phyloP scores from a whole-genome alignment of 2,797 vertebrate species.

The Propithecus perrieri region DNA sequence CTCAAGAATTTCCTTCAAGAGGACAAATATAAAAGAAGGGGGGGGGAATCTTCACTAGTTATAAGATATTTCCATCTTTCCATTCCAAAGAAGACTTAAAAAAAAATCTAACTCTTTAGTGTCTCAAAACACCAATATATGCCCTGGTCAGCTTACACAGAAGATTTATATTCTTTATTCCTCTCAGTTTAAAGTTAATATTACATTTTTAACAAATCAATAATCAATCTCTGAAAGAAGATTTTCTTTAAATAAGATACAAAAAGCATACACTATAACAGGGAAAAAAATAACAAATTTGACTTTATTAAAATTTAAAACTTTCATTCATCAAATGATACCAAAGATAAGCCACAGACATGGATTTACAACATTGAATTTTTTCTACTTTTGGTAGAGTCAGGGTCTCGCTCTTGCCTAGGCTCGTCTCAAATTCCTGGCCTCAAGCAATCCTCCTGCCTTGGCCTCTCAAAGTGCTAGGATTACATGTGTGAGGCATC shows the following conservation, averaged over 20 bases:
- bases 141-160: not conserved
- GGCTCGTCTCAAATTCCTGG: no score
- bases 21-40: slow-evolving; percentile 1
- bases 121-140: not conserved
- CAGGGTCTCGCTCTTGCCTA: no score
- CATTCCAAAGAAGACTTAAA: not conserved
- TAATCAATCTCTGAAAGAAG: not conserved
- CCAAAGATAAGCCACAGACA: not conserved
- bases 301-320: slow-evolving; percentile 29
- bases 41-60: not conserved
- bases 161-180: not conserved
- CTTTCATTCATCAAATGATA: slow-evolving; percentile 17
- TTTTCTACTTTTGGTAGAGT: no score
- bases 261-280: not conserved
- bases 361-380: no score
- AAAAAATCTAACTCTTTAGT: not conserved
- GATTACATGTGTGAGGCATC: no score
- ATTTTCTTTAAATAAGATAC: not conserved
- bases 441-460: no score
- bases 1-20: not conserved
- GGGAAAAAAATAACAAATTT: not conserved
- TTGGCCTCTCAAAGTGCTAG: no score
- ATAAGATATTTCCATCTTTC: not conserved
- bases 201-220: slow-evolving; percentile 43
- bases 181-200: slow-evolving; percentile 28